phyloP scores from a whole-genome alignment of 2,797 vertebrate genomes.

The Tokudaia tokunoshimensis region DNA sequence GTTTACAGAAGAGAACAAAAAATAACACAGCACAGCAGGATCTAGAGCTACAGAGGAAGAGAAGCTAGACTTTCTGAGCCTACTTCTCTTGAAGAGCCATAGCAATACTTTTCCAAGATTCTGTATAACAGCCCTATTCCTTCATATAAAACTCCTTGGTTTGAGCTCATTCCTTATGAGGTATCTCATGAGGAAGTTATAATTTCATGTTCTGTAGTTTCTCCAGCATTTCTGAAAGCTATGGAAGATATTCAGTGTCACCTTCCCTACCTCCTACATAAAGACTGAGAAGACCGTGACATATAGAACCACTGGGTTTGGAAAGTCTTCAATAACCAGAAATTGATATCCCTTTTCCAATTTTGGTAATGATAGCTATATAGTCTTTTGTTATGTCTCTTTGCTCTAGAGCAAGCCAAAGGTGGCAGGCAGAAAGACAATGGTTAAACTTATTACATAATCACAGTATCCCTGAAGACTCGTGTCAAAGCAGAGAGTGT shows the following conservation, averaged over 20 bases:
- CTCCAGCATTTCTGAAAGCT: constrained; percentile 41
- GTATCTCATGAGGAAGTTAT: background rate
- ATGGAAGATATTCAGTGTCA: background rate
- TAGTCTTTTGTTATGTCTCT: constrained; percentile 28
- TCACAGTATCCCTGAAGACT: background rate
- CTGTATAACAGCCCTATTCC: background rate
- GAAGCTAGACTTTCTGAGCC: background rate
- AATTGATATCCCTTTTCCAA: constrained; percentile 39
- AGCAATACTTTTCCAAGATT: constrained; percentile 24
- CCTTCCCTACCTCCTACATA: background rate
- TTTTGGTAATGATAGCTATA: background rate
- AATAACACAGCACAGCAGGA: constrained; percentile 25
- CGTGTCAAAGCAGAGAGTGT: background rate
- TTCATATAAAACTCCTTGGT: constrained; percentile 1
- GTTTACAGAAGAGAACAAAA: background rate
- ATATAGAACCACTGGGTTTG: background rate
- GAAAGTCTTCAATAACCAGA: constrained; percentile 24
- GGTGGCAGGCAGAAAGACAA: constrained; percentile 13
- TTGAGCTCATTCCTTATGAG: background rate
- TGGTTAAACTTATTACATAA: background rate
- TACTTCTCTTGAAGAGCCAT: background rate
- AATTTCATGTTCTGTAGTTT: constrained; percentile 17
- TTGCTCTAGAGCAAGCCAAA: background rate
- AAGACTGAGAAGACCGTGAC: constrained; percentile 28
- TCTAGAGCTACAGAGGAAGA: background rate